phyloP scores from a whole-genome alignment of 2,888 invertebrate species.

The Agelastica alni region DNA sequence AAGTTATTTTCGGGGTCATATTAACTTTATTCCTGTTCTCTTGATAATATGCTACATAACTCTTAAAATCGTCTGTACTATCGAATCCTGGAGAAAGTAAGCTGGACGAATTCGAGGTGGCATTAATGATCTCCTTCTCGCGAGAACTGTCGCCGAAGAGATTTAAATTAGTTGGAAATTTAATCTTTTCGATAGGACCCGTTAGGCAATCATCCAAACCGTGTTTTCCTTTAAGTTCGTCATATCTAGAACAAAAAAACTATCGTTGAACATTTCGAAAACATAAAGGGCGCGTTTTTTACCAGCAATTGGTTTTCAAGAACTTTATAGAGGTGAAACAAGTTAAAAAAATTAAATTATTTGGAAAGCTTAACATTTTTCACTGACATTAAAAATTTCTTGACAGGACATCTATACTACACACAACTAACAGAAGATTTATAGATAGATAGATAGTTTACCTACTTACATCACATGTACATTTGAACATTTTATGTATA shows the following conservation, averaged over 20 bases:
- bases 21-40: conserved; percentile 1
- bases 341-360: too few species aligned
- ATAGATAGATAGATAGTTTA: too few species aligned
- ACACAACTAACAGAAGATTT: too few species aligned
- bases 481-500: too few species aligned
- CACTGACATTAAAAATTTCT: too few species aligned
- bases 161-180: conserved; percentile 21
- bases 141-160: conserved; percentile 22
- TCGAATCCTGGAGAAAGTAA: conserved; percentile 35
- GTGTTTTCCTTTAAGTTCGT: conserved; percentile 14
- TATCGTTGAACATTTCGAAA: background rate
- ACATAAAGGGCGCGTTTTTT: background rate
- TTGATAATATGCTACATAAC: conserved; percentile 18
- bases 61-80: conserved; percentile 32
- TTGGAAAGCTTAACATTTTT: too few species aligned
- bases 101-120: conserved; percentile 10
- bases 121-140: background rate
- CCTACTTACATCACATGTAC: too few species aligned
- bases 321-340: too few species aligned
- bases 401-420: too few species aligned
- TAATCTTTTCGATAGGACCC: conserved; percentile 31
- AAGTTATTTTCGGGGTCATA: background rate
- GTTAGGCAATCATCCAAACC: conserved; percentile 33
- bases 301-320: background rate
- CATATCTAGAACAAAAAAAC: conserved; percentile 10